Evolutionary conservation across 1,140 invertebrate genomes (phyloP).

Genomic region (Limonius californicus): DNA sequence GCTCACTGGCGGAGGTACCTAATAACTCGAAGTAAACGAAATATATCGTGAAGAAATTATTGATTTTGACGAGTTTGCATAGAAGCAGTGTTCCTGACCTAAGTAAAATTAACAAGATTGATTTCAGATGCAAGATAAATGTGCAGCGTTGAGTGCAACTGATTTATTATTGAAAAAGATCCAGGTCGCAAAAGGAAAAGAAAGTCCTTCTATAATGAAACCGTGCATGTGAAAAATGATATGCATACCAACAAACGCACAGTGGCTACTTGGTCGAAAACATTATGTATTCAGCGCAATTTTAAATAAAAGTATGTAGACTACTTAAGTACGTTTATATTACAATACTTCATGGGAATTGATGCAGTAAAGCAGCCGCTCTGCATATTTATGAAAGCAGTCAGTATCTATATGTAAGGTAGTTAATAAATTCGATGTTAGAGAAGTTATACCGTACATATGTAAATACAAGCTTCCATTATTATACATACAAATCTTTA

Average conservation of each 20-base stretch:
- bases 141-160: conserved; percentile 29
- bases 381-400: conserved; percentile 20
- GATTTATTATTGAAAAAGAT: conserved; percentile 27
- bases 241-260: no score
- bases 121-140: conserved; percentile 29
- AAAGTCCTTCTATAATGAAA: no score
- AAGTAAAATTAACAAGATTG: conserved; percentile 30
- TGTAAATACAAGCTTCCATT: conserved; percentile 33
- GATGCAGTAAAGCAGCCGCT: neutral
- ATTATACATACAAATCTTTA: conserved; percentile 35
- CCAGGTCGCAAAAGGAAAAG: no score
- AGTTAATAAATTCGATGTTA: conserved; percentile 33
- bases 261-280: no score
- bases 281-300: no score
- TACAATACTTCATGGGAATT: conserved; percentile 22
- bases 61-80: conserved; percentile 27
- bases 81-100: conserved; percentile 24
- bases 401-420: conserved; percentile 7
- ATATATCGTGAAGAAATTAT: conserved; percentile 16
- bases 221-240: no score
- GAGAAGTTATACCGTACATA: conserved; percentile 34
- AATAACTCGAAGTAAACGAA: no score
- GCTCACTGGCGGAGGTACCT: no score
- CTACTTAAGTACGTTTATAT: no score
- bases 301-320: no score